Evolutionary conservation across 2,888 invertebrate genomes (phyloP).

Genomic region (Acrobasis suavella): DNA sequence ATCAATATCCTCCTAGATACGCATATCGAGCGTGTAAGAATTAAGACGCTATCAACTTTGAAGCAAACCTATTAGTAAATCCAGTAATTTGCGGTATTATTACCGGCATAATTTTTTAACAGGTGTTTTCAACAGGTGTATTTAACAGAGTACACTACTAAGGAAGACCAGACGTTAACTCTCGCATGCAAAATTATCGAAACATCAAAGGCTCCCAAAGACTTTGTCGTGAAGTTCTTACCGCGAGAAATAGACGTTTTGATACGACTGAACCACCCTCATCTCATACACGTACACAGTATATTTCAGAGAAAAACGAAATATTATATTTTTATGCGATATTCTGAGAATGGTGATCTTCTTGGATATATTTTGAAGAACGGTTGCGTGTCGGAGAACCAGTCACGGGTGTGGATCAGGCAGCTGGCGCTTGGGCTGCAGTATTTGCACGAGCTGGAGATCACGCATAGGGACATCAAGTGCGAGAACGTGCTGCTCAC

Average conservation of each 20-base stretch:
- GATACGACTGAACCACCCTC: conserved; percentile 88
- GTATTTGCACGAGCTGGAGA: conserved; percentile 88
- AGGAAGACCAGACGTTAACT: conserved; percentile 54
- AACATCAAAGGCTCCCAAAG: conserved; percentile 87
- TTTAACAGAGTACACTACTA: conserved; percentile 62
- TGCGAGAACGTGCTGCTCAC: conserved; percentile 91
- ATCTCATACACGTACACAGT: conserved; percentile 90
- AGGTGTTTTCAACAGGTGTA: conserved; percentile 54
- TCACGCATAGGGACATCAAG: conserved; percentile 91
- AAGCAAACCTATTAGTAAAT: background rate
- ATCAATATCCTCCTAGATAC: no score
- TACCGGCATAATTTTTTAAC: conserved; percentile 2
- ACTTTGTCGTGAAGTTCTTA: conserved; percentile 90
- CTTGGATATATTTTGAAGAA: conserved; percentile 87
- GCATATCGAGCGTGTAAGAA: no score
- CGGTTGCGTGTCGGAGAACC: conserved; percentile 86
- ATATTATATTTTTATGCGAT: conserved; percentile 91
- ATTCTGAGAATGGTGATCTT: conserved; percentile 90
- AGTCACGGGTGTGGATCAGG: conserved; percentile 86
- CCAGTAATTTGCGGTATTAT: conserved; percentile 2
- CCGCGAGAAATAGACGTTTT: conserved; percentile 92
- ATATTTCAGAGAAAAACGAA: conserved; percentile 87
- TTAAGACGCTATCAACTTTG: no score
- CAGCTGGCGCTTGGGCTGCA: conserved; percentile 87
- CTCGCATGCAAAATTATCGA: conserved; percentile 90